Evolutionary conservation across 2,888 invertebrate genomes (phyloP).

Genomic region (Lasioglossum calceatum): DNA sequence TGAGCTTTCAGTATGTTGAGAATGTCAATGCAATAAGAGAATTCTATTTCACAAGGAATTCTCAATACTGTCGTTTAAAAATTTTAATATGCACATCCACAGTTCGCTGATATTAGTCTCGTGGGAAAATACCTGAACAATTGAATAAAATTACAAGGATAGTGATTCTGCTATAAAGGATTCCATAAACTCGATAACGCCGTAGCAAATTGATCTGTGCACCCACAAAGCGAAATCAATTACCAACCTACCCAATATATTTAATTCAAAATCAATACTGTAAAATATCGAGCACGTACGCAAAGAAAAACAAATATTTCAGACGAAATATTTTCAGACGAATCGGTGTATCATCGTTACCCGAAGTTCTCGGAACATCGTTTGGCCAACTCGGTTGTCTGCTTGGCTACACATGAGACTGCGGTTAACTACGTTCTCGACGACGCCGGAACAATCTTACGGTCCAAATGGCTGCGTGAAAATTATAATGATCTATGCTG

Average conservation of each 20-base stretch:
- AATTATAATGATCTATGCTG: slow-evolving; percentile 20
- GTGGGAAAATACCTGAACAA: neutral
- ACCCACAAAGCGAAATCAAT: neutral
- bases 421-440: slow-evolving; percentile 1
- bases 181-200: neutral
- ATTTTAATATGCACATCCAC: neutral
- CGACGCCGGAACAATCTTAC: neutral
- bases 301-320: neutral
- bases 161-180: neutral
- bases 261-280: neutral
- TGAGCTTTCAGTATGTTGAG: neutral
- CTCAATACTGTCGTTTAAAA: neutral
- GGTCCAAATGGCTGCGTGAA: slow-evolving; percentile 1
- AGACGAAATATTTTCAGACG: too few relatives aligned
- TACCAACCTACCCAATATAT: neutral
- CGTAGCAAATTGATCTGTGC: neutral
- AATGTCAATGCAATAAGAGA: neutral
- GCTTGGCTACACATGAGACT: slow-evolving; percentile 1
- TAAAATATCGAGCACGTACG: neutral
- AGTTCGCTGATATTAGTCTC: neutral
- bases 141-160: neutral
- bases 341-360: neutral
- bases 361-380: neutral
- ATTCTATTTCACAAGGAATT: neutral
- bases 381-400: slow-evolving; percentile 11